Conservation (phyloP, 2,888 invertebrate species). For the Acanthosepion esculentum region DNA sequence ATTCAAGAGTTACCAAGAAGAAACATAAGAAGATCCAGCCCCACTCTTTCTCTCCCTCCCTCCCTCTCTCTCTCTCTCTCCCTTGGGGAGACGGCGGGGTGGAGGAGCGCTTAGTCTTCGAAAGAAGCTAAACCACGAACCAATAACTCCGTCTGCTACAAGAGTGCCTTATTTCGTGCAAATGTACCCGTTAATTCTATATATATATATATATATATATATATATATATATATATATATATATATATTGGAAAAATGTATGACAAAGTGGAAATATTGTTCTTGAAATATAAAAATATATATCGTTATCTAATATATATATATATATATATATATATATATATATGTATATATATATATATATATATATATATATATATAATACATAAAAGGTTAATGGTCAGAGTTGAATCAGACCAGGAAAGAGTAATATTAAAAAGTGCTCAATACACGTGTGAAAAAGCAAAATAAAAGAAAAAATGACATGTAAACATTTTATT, state of each 20-base stretch:
- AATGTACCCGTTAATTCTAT: neutral
- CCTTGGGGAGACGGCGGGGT: neutral
- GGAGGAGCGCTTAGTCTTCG: neutral
- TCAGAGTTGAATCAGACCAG: no score
- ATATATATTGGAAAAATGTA: no score
- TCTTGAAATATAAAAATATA: no score
- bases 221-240: conserved; percentile 39
- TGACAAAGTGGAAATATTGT: no score
- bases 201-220: conserved; percentile 44
- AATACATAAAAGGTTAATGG: no score
- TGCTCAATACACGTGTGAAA: no score
- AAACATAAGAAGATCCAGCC: neutral
- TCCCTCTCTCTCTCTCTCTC: no score
- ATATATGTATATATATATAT: neutral
- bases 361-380: neutral
- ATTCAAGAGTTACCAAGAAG: neutral
- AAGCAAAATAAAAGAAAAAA: no score
- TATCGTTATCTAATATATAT: no score
- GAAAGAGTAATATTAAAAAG: no score
- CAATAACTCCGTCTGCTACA: neutral
- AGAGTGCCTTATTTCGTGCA: neutral
- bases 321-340: neutral
- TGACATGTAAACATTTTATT: no score
- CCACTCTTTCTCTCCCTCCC: neutral
- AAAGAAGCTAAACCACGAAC: neutral